Percentiles rank a stretch among this genome's conserved stretches.
These are phyloP conservation scores for Uropetala carovei DNA, from an alignment of 2,888 invertebrate species.

Conservation along the genomic window DNA sequence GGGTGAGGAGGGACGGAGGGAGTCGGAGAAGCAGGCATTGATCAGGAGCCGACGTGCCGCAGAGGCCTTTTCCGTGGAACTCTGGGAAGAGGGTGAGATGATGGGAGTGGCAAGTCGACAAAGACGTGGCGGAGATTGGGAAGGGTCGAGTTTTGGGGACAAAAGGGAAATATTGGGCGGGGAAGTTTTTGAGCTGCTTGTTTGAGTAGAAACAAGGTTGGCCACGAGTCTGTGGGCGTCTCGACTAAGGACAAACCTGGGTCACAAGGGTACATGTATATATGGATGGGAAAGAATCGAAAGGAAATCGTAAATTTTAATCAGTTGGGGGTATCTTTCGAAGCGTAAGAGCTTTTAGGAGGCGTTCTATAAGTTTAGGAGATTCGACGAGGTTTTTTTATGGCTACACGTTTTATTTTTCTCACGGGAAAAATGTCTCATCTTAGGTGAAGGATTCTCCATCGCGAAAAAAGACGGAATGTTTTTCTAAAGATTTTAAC, in stretches of 20 bases:
- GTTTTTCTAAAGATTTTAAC: too few species aligned
- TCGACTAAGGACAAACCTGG: not conserved
- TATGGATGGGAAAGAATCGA: not conserved
- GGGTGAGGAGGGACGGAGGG: not conserved
- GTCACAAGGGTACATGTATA: not conserved
- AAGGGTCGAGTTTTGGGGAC: slow-evolving; percentile 17
- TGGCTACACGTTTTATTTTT: too few species aligned
- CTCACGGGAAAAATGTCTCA: too few species aligned
- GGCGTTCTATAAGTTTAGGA: too few species aligned
- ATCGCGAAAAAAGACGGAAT: too few species aligned
- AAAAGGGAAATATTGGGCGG: slow-evolving; percentile 14
- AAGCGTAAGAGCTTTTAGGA: not conserved
- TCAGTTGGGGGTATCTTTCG: not conserved
- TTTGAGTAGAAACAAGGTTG: not conserved
- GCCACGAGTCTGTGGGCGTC: not conserved
- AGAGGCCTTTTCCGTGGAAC: slow-evolving; percentile 19
- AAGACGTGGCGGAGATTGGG: slow-evolving; percentile 5
- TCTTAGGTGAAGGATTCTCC: too few species aligned
- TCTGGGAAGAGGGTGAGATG: slow-evolving; percentile 1
- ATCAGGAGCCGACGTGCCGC: slow-evolving; percentile 23
- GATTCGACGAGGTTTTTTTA: too few species aligned
- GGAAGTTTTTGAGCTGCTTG: not conserved
- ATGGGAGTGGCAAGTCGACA: slow-evolving; percentile 36
- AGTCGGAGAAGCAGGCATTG: slow-evolving; percentile 41
- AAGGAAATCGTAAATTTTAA: not conserved